Base-by-base conservation (phyloP, 2,797 vertebrate species). In the Apodemus agrarius region DNA sequence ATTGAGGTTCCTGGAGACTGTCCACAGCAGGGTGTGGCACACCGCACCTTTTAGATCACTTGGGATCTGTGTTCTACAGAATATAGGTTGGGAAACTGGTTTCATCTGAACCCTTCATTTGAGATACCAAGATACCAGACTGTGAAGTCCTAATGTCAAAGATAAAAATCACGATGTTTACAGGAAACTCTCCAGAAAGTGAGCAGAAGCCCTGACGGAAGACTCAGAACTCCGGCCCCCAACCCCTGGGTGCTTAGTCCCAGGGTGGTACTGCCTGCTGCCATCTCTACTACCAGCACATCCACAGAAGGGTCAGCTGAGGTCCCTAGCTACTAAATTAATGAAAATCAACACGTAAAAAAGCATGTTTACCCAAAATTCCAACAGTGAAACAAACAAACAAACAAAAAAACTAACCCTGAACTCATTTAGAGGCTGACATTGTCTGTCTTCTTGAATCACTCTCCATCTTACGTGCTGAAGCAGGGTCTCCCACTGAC, bases 161-260 rank as follows among this genome's bases (percentile, higher is more conserved):
- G 52, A 94, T 88, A 88, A 88, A 49, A 72, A 91, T 85, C 83
- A 85, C 31, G 29, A 21, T 40, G 87, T 96, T 96, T 69, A 93
- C 74, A 89, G 93, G 83, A 96, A 93, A n/a, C 63, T 43, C 26
- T 85, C 22, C 9, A 75, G 89, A 59, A 81, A 54, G 46, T 31
- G 61, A 34, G 46, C 78, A 93, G 72, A 54, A 29, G 80, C 80
- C 40, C 81, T n/a, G 40, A 92, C 74, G 43, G 17, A 89, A 80
- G 79, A 49, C 49, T 6, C 3, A 57, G 59, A 89, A 67, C 22
- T 24, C 31, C 37, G 21, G 24, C 81, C 59, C 78, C 61, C 89
- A 59, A 72, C 92, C 80, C 46, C 29, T 4, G 43, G 22, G 59
- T 61, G 93, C 69, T 93, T 22, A 63, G 34, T 79, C 54, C 54